These are phyloP conservation scores for Atrichornis clamosus DNA, from an alignment of 2,113 vertebrate genomes.

Conservation along the genomic window DNA sequence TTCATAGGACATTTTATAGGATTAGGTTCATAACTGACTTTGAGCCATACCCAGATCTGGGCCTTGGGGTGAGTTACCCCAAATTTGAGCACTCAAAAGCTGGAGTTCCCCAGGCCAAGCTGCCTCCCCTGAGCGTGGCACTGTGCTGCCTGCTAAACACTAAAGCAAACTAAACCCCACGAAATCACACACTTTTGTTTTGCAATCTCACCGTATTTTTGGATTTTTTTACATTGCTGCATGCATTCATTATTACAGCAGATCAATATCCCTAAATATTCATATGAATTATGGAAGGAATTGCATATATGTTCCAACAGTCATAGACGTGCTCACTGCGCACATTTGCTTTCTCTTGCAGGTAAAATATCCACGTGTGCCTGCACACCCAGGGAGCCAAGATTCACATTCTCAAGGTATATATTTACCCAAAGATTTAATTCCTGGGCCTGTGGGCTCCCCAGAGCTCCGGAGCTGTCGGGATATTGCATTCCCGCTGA, in stretches of 20 bases:
- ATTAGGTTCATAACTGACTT: background rate
- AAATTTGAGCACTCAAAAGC: background rate
- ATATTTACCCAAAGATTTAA: background rate
- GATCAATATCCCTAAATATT: background rate
- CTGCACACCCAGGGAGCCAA: background rate
- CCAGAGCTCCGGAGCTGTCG: background rate
- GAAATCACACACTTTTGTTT: background rate
- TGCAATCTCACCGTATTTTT: background rate
- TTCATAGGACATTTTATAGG: background rate
- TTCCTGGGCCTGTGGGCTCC: background rate
- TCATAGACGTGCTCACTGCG: background rate
- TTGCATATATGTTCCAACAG: background rate
- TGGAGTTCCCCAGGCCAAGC: background rate
- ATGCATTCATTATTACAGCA: background rate
- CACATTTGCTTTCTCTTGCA: background rate
- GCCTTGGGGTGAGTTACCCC: background rate
- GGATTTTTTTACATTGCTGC: background rate
- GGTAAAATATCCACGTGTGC: fast-evolving
- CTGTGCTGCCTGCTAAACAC: background rate
- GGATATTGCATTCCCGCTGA: background rate
- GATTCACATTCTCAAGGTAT: background rate
- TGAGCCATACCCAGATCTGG: background rate
- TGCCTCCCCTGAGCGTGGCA: fast-evolving
- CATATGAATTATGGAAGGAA: background rate
- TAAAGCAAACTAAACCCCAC: background rate